phyloP scores from a whole-genome alignment of 2,888 invertebrate genomes.

The Gnatocerus cornutus region DNA sequence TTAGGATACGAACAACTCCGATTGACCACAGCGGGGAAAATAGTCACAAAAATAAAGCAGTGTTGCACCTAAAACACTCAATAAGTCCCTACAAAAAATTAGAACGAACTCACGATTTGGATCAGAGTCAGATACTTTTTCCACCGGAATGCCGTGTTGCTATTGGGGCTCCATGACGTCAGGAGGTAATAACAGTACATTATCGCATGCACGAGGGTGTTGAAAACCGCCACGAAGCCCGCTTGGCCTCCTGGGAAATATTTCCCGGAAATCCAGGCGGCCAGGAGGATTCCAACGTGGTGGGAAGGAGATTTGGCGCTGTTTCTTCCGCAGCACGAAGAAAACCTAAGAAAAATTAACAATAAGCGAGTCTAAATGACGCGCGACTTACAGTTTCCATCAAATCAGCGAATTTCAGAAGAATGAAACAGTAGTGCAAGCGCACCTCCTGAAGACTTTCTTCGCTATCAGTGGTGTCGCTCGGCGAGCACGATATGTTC shows the following conservation, averaged over 20 bases:
- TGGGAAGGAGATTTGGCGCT: constrained; percentile 86
- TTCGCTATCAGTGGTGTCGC: not conserved
- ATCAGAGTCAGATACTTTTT: constrained; percentile 29
- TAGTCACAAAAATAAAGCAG: not conserved
- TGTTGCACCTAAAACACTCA: constrained; percentile 3
- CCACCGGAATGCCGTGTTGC: constrained; percentile 65
- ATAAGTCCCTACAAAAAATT: not conserved
- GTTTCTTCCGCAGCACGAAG: constrained; percentile 85
- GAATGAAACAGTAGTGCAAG: constrained; percentile 77
- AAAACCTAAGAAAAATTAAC: constrained; percentile 77
- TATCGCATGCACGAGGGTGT: constrained; percentile 81
- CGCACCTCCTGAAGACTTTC: not conserved
- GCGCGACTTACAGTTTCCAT: constrained; percentile 80
- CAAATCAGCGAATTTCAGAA: constrained; percentile 81
- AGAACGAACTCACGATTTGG: constrained; percentile 32
- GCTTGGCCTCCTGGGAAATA: constrained; percentile 78
- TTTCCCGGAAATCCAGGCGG: constrained; percentile 75
- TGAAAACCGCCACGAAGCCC: constrained; percentile 68
- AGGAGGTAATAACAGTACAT: constrained; percentile 89
- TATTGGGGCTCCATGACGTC: constrained; percentile 72
- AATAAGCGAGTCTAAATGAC: too few species aligned
- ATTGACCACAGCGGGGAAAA: not conserved
- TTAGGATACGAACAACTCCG: constrained; percentile 7
- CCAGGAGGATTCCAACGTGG: constrained; percentile 83
- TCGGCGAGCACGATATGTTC: not conserved